Percentiles rank a stretch among this genome's conserved stretches.
These are phyloP conservation scores for Synanthedon vespiformis DNA, from an alignment of 2,888 invertebrate genomes.

Conservation along the genomic window DNA sequence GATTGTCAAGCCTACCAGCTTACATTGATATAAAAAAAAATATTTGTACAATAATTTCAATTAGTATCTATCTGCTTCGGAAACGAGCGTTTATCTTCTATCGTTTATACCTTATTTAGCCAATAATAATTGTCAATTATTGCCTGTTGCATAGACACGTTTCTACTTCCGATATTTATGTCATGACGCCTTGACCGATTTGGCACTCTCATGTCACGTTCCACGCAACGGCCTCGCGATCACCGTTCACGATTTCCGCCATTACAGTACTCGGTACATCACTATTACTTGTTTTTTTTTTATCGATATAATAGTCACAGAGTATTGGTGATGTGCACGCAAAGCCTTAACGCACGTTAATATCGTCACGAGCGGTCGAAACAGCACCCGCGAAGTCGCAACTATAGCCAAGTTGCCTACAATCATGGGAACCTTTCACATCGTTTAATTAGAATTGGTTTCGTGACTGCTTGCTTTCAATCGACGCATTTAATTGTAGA, in stretches of 20 bases:
- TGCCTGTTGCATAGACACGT: background rate
- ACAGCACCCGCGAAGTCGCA: background rate
- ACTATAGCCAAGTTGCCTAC: constrained; percentile 9
- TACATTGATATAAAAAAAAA: too few relatives aligned
- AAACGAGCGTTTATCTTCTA: too few relatives aligned
- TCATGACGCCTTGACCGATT: background rate
- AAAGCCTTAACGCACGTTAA: constrained; percentile 21
- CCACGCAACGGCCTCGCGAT: constrained; percentile 25
- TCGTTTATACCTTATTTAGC: too few relatives aligned
- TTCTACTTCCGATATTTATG: background rate
- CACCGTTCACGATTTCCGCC: constrained; percentile 30
- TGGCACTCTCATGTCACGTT: constrained; percentile 17
- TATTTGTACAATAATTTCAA: too few relatives aligned
- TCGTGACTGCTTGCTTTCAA: constrained; percentile 34
- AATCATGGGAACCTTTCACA: constrained; percentile 50
- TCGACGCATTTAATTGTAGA: too few relatives aligned
- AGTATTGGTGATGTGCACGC: constrained; percentile 40
- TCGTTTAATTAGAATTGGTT: constrained; percentile 32
- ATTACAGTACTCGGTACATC: constrained; percentile 21
- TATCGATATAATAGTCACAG: constrained; percentile 14
- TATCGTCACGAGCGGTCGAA: constrained; percentile 2
- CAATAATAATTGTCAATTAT: too few relatives aligned
- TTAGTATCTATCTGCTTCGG: too few relatives aligned
- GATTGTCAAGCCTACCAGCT: too few relatives aligned
- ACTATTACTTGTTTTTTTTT: constrained; percentile 43